Base-by-base conservation (phyloP, 1,140 invertebrate genomes). In the Triops longicaudatus region DNA sequence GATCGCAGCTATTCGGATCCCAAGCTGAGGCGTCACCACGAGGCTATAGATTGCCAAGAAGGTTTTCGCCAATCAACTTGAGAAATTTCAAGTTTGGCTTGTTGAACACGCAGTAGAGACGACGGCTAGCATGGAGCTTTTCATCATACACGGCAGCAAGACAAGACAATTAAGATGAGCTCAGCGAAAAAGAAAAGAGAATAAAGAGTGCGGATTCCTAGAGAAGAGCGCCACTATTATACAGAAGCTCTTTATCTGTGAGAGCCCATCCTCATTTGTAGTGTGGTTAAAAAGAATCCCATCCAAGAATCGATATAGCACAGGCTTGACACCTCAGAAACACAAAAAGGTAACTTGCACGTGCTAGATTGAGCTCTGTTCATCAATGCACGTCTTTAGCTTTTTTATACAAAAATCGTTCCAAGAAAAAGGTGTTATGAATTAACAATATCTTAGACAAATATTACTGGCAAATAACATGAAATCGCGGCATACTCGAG, bases 61-160 rank as follows among this genome's bases (percentile, higher is more conserved):
- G 50, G 50, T 63, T 63, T 63, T 63, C 50, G 50, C 50, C 50
- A 63, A 63, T 22, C 50, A 22, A 63, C 50, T 63, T 63, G 50
- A 63, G 50, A 63, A 63, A 63, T 63, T 37, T 63, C 50, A 22
- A 63, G 50, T 63, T 63, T 63, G 50, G 50, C 50, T 63, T 63
- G 50, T 63, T 63, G 50, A 63, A 63, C 50, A 63, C 50, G 50
- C 14, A 63, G 50, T 5, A 63, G 17, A 63, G 14, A 63, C 50
- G 17, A 63, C 50, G 50, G 22, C 50, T 7, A 37, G 31, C 31
- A 37, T n/a, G 14, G 17, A 63, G 50, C 50, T 63, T 63, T 63
- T 22, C 50, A 63, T 63, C 50, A 63, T 17, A 37, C 31, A 17
- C 50, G 50, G 17, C 50, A 63, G 50, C 50, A 63, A 63, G 50